A percentile compares a stretch with the other conserved stretches of the same genome.
Conservation (phyloP, 2,797 vertebrate species). For the Mallotus villosus region DNA sequence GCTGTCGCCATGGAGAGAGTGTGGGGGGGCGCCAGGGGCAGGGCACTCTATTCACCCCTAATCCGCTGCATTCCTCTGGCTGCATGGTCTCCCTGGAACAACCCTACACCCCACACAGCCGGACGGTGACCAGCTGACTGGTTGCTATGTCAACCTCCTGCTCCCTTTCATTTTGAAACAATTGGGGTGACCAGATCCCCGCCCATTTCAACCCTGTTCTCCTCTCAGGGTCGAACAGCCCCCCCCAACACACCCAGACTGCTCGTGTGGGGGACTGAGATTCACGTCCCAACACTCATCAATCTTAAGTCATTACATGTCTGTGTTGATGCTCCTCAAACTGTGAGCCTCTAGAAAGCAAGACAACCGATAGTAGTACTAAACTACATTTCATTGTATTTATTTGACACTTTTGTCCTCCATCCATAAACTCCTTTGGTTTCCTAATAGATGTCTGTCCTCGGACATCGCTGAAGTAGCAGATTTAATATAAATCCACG, state of each 20-base stretch:
- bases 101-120: slow-evolving; percentile 60
- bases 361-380: no score
- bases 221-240: slow-evolving; percentile 6
- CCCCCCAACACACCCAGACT: slow-evolving; percentile 13
- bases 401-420: neutral
- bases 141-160: slow-evolving; percentile 68
- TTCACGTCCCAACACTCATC: neutral
- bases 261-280: slow-evolving; percentile 15
- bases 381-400: neutral
- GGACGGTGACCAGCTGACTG: slow-evolving; percentile 64
- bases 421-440: slow-evolving; percentile 10
- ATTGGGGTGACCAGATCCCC: slow-evolving; percentile 41
- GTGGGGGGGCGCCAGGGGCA: neutral
- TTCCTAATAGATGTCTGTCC: neutral
- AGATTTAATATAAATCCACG: neutral
- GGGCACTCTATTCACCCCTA: slow-evolving; percentile 21
- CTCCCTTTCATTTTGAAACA: slow-evolving; percentile 60
- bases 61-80: slow-evolving; percentile 53
- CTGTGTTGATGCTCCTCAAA: neutral
- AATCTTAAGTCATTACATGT: neutral
- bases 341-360: no score
- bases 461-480: slow-evolving; percentile 5
- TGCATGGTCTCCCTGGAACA: slow-evolving; percentile 42
- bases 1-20: slow-evolving; percentile 28
- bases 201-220: slow-evolving; percentile 42